phyloP scores from a whole-genome alignment of 2,797 vertebrate genomes.

The Cuniculus paca region DNA sequence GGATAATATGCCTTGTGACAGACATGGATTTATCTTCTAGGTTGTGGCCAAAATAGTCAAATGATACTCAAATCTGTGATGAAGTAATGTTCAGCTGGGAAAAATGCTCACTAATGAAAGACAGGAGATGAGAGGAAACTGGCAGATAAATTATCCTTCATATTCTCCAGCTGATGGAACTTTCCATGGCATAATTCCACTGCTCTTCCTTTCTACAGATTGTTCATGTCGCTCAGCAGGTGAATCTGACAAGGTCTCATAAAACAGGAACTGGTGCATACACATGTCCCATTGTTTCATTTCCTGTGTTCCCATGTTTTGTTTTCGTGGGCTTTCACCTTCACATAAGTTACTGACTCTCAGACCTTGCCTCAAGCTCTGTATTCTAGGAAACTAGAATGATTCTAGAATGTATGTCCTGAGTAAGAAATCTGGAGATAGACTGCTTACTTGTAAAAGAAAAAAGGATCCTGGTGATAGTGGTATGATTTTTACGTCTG shows the following conservation, averaged over 20 bases:
- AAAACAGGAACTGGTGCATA: not conserved
- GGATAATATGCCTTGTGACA: not conserved
- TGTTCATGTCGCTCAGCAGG: not conserved
- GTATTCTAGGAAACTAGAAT: not conserved
- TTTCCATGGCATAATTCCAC: not conserved
- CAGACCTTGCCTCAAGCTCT: not conserved
- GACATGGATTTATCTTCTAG: not conserved
- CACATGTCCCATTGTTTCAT: not conserved
- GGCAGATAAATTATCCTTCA: not conserved
- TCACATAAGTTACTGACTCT: not conserved
- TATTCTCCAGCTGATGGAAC: not conserved
- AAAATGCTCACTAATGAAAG: not conserved
- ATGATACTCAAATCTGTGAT: not conserved
- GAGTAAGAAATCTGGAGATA: not conserved
- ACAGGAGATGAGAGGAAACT: not conserved
- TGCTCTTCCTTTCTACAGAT: not conserved
- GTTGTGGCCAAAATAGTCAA: not conserved
- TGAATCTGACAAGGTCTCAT: not conserved
- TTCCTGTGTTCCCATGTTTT: not conserved
- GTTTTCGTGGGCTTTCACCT: not conserved
- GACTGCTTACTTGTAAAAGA: not conserved
- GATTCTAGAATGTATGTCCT: not conserved
- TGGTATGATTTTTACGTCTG: not conserved
- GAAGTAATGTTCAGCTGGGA: not conserved
- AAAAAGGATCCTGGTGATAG: not conserved